Base-by-base conservation (phyloP, 35 echinoderm and acorn worm species). In the Stichopus chloronotus region DNA sequence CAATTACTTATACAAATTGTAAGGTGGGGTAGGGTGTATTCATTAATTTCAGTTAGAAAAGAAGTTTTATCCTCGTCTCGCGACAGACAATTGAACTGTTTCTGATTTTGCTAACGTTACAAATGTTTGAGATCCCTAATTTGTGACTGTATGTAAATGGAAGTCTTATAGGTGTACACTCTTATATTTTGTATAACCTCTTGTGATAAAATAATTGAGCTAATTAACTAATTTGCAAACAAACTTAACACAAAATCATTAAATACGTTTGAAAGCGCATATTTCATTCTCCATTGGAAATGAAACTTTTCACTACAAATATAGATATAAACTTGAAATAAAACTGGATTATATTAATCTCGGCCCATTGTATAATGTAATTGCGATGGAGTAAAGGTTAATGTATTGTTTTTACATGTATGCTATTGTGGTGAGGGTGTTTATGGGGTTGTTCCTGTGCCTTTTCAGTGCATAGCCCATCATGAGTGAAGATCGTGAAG, bases 401-500 rank as follows among this genome's bases (percentile, higher is more conserved):
- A 71, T 71, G n/a, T 71, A 71, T 71, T 71, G 65, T 71, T 2
- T 71, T 71, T 71, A 71, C 65, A 71, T 71, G n/a, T 71, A 2
- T 71, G n/a, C 65, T 71, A 71, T n/a, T 71, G 65, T 71, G 65
- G 65, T 71, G 8, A 8, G 9, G 72, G 72, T 77, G 72, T 77
- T 77, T 77, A 13, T 9, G 72, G 72, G 72, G 72, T 77, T 77
- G 72, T 77, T 77, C 72, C 9, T 77, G 72, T 77, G 72, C 72
- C 72, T 11, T 77, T 77, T 77, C 72, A 77, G 72, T 9, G 72
- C 72, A 77, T 77, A 84, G 52, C 81, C 25, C 78, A 81, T 52
- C 78, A 81, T 81, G 78, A 52, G 78, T 81, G 78, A 81, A 81
- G 78, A 81, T 81, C 23, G 78, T 25, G 78, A 81, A 81, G 78